Evolutionary conservation across 2,797 vertebrate genomes (phyloP), one percentile per base, ranked within the genome.

Genomic region (Danio kyathit): DNA sequence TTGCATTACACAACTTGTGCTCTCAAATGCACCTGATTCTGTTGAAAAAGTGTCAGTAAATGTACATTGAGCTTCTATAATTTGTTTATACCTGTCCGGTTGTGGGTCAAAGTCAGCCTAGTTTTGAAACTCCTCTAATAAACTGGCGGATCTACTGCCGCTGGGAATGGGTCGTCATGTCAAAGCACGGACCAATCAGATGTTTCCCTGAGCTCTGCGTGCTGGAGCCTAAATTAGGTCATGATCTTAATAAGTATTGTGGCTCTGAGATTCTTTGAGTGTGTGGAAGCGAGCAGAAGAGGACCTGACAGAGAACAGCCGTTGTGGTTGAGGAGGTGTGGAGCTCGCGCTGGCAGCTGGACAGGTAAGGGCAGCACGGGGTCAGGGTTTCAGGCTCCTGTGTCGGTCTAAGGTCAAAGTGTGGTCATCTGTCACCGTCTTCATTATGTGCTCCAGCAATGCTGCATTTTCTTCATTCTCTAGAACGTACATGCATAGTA

Each of bases 271-370:
- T 65, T 51, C 61, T 59, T 48, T 61, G 75, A 80, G 65, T 76
- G 44, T 17, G 74, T 65, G 61, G 16, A 67, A 64, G 67, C 61
- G 64, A 79, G 79, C 43, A 77, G 72, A 57, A 74, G 88, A 92
- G 89, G 89, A 94, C 89, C 91, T 91, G 63, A 87, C 88, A 87
- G 88, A 89, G 86, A 80, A 65, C 86, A 90, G 89, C 88, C 90
- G 86, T 88, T 90, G 82, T 85, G 61, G 76, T 52, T 71, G 67
- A 89, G 89, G 84, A 91, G 91, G 92, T 92, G 92, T 89, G 91
- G 89, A 83, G 81, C 48, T 79, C 51, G 71, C 44, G 40, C 83
- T 78, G 76, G 69, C 81, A 81, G 61, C 85, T 19, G 44, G 48
- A 41, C 81, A 85, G 83, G 85, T 82, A 86, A 83, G 70, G 21